Conservation (phyloP, 2,888 invertebrate genomes). For the Cryptocephalus moraei region DNA sequence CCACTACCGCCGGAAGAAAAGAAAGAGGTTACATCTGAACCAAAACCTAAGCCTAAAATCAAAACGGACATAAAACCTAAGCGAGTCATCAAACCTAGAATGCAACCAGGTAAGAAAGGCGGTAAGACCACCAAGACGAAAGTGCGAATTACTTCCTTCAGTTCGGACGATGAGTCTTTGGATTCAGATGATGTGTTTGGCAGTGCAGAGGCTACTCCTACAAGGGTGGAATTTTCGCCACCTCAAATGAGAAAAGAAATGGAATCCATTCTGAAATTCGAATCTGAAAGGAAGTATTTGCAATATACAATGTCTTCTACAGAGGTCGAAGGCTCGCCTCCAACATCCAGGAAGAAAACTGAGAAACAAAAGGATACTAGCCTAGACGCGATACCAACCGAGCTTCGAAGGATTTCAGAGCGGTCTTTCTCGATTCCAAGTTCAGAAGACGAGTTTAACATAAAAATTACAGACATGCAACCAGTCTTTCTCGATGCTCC, state of each 20-base stretch:
- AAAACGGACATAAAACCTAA: conserved; percentile 55
- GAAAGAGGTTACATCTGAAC: conserved; percentile 17
- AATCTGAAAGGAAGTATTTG: conserved; percentile 56
- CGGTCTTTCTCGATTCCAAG: conserved; percentile 66
- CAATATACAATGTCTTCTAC: conserved; percentile 59
- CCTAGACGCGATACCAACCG: conserved; percentile 54
- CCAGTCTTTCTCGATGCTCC: conserved; percentile 33
- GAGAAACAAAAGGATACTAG: conserved; percentile 48
- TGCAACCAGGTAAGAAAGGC: conserved; percentile 49
- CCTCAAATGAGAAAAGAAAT: conserved; percentile 67
- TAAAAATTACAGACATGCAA: conserved; percentile 44
- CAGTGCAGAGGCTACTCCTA: conserved; percentile 63
- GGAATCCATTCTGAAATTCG: conserved; percentile 61
- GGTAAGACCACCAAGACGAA: conserved; percentile 55
- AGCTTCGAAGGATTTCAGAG: conserved; percentile 60
- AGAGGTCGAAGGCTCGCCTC: conserved; percentile 67
- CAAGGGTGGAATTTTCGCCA: conserved; percentile 61
- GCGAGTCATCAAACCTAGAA: conserved; percentile 50
- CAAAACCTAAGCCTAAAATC: conserved; percentile 39
- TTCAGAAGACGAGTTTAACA: conserved; percentile 61
- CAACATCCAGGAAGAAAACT: conserved; percentile 59
- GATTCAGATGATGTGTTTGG: conserved; percentile 71
- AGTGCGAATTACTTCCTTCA: conserved; percentile 65
- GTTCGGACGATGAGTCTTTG: conserved; percentile 65
- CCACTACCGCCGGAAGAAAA: conserved; percentile 15